Conservation (phyloP, 2,888 invertebrate species). For the Sesia apiformis region DNA sequence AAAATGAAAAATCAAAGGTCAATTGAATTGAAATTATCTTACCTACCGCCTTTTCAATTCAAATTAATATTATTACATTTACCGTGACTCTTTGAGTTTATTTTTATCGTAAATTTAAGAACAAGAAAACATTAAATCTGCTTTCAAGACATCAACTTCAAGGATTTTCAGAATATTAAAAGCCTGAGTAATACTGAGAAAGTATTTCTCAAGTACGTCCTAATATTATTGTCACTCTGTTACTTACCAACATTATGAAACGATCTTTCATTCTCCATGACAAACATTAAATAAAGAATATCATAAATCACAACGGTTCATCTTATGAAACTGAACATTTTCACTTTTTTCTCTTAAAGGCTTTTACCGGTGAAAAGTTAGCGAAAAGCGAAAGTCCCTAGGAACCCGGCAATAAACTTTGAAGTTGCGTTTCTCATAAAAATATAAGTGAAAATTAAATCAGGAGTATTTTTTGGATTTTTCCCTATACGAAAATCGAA, state of each 20-base stretch:
- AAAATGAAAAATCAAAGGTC: too few relatives aligned
- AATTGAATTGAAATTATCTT: too few relatives aligned
- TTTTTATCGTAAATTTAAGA: too few relatives aligned
- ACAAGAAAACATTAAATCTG: too few relatives aligned
- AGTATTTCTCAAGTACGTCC: neutral
- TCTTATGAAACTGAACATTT: slow-evolving; percentile 7
- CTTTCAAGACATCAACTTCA: neutral
- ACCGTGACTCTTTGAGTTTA: too few relatives aligned
- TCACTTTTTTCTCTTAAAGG: neutral
- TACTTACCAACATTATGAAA: slow-evolving; percentile 1
- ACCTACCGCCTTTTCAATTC: too few relatives aligned
- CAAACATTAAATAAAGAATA: slow-evolving; percentile 37
- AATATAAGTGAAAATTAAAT: too few relatives aligned
- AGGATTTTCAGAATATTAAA: neutral
- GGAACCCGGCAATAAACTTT: neutral
- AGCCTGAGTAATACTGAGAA: neutral
- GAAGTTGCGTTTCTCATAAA: neutral
- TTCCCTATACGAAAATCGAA: too few relatives aligned
- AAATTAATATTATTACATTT: too few relatives aligned
- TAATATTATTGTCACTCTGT: neutral
- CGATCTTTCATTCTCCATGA: slow-evolving; percentile 31
- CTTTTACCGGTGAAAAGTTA: neutral
- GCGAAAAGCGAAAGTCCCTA: neutral
- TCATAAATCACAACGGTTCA: slow-evolving; percentile 41
- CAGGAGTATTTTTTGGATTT: too few relatives aligned